Percentiles rank a stretch among this genome's conserved stretches.
Conservation (phyloP, 2,113 vertebrate genomes). For the Ctenodactylus gundi region DNA sequence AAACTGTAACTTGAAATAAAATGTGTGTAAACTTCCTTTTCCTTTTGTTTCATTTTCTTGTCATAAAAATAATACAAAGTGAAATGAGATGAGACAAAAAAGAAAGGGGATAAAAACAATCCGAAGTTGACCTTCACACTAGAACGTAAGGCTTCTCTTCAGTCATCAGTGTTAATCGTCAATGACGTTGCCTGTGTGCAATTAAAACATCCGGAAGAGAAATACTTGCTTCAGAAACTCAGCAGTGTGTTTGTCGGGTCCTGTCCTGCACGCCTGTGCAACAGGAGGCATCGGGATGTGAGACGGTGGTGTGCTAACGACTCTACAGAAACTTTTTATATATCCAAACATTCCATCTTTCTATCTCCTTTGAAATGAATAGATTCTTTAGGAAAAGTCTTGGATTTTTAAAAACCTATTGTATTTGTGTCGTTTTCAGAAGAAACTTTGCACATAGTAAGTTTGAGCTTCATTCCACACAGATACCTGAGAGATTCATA, state of each 20-base stretch:
- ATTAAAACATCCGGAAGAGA: conserved; percentile 59
- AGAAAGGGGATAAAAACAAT: conserved; percentile 42
- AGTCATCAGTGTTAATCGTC: background rate
- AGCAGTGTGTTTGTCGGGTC: background rate
- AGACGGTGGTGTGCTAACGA: background rate
- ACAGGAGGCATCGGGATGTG: background rate
- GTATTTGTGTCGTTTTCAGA: background rate
- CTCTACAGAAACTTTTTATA: background rate
- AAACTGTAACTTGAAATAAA: conserved; percentile 76
- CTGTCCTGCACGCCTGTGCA: background rate
- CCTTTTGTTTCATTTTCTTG: conserved; percentile 66
- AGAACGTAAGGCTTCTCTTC: conserved; percentile 67
- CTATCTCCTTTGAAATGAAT: background rate
- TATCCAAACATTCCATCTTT: background rate
- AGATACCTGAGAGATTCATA: background rate
- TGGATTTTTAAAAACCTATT: background rate
- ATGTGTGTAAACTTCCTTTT: conserved; percentile 69
- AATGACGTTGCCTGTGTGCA: background rate
- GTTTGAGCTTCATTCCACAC: background rate
- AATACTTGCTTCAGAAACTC: background rate
- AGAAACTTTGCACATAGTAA: background rate
- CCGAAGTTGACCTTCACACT: conserved; percentile 67
- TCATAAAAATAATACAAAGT: conserved; percentile 74
- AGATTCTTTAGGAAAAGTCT: background rate
- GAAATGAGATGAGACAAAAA: conserved; percentile 72